Base-by-base conservation (phyloP, 2,113 vertebrate species). In the Xiphophorus couchianus region DNA sequence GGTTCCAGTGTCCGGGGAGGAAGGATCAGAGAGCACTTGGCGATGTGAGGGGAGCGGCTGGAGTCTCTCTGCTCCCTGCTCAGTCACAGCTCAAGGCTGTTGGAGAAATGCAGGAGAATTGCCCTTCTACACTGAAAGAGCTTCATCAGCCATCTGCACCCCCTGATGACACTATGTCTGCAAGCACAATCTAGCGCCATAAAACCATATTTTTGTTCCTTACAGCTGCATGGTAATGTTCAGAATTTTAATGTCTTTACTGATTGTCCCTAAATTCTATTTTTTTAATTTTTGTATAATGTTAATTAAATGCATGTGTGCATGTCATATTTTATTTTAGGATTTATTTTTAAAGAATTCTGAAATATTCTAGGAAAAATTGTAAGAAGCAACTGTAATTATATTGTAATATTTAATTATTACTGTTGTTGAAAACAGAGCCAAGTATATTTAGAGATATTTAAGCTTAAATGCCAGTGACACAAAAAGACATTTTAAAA, bases 91-190 rank as follows among this genome's bases (percentile, higher is more conserved):
- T 69, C 35, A 31, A 64, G 69, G 69, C 61, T 69, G 61, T 73
- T 65, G 61, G 30, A n/a, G 28, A 63, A 44, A 76, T 64, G 15
- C 66, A 79, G 33, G 17, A 63, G 54, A 65, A 58, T 27, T 76
- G 63, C 63, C 81, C 68, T 60, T 15, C 19, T 15, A 29, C 5
- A 63, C 37, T 8, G 12, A 60, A 44, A 64, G 44, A 76, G 65
- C 62, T 60, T 51, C 35, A 65, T 13, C 48, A 76, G 69, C 68
- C 73, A 80, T 79, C 69, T 80, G 73, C 60, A 76, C 31, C 68
- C 72, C 63, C 63, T 31, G 31, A 75, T 35, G 62, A 70, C 61
- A n/a, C 39, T 35, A 15, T 29, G 67, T 73, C 66, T n/a, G 51
- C 62, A 35, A 75, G 25, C 15, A 12, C 2, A 13, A 25, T 33